These are phyloP conservation scores for Brachionus sp. DNA, from an alignment of 1,140 invertebrate species.

Conservation along the genomic window DNA sequence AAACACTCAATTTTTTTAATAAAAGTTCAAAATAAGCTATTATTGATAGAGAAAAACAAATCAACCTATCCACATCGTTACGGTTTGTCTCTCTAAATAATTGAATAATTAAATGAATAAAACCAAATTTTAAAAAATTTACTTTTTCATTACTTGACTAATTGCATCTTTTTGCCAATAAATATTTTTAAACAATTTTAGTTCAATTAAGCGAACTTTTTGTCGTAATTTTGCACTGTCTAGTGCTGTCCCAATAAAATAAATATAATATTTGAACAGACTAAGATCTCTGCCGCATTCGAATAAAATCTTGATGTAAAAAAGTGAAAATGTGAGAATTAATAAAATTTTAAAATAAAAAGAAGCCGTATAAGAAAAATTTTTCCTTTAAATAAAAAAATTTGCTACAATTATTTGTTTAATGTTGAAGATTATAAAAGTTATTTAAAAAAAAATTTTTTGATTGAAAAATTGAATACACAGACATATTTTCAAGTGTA, in stretches of 20 bases:
- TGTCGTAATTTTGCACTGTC: neutral
- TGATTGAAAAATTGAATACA: too few relatives aligned
- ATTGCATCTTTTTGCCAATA: slow-evolving; percentile 2
- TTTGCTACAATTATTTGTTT: too few relatives aligned
- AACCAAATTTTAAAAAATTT: neutral
- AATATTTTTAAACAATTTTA: slow-evolving; percentile 19
- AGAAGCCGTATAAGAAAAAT: too few relatives aligned
- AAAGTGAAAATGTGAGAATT: neutral
- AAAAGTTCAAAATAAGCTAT: neutral
- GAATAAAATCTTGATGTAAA: neutral
- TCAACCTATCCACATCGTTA: neutral
- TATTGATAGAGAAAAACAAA: neutral
- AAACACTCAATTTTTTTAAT: neutral
- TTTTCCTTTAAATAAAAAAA: too few relatives aligned
- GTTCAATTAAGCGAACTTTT: neutral
- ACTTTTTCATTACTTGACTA: neutral
- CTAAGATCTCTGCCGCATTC: neutral
- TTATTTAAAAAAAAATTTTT: too few relatives aligned
- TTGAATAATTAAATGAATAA: neutral
- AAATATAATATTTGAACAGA: neutral
- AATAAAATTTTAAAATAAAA: too few relatives aligned
- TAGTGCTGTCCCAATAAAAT: neutral
- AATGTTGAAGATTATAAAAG: too few relatives aligned
- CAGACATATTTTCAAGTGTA: too few relatives aligned
- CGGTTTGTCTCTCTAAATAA: neutral